Evolutionary conservation across 35 echinoderm and acorn worm species (phyloP), one percentile per base, ranked within the genome.

Genomic region (Acanthaster planci): DNA sequence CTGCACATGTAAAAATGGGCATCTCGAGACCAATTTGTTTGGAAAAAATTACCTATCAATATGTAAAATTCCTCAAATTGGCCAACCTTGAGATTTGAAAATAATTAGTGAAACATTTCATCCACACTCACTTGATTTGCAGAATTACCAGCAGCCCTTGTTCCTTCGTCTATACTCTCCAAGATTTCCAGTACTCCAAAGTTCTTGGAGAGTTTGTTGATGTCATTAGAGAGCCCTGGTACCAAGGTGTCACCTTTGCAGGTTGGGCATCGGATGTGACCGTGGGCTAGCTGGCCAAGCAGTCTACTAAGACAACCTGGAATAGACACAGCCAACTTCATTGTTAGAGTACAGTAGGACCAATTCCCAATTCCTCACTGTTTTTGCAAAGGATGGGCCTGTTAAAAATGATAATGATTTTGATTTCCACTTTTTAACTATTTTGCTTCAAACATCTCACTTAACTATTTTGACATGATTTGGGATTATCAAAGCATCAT

Each of bases 151-250:
- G 76, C 40, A 18, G 42, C 39, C 30, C 22, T 21, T 40, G 64
- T 32, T 19, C 50, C 57, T 21, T 86, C 83, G 23, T 91, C 89
- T 17, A 91, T 55, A 2, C 89, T 67, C 78, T 93, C 91, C 40
- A 93, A 55, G 19, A 93, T 87, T 14, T 93, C 91, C 18, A 93
- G 55, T 9, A 93, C 81, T 76, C 60, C 91, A 93, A 93, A 93
- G 40, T 93, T 93, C 76, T 93, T 93, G 51, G 91, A 60, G 1
- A 93, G 85, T 77, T 80, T 89, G 19, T 56, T 37, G 50, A 93
- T 86, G 37, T 93, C 87, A 39, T 93, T 93, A 0, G 87, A 81
- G 10, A 88, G 82, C 7, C 86, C 86, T 12, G 91, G 81, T 10
- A 93, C 67, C 2, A 78, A 19, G n/a, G 86, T 88, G 50, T 93